Evolutionary conservation across 1,140 invertebrate species (phyloP), one percentile per base, ranked within the genome.

Genomic region (Mactra quadrangularis): DNA sequence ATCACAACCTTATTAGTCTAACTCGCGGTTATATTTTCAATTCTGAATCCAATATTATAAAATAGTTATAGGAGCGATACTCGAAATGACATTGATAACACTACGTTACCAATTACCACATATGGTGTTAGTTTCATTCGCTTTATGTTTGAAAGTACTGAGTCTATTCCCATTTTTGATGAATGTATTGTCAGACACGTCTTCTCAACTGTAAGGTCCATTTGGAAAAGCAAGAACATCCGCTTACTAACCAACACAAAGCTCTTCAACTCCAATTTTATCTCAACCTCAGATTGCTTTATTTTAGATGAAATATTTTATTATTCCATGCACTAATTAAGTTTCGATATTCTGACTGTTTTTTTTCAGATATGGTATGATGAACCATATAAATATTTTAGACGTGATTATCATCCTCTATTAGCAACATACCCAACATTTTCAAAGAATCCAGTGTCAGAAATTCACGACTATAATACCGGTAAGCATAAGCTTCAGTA

Each of bases 381-480:
- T 29, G 68, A 50, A 17, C n/a, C 53, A 11, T 60, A 59, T 22
- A 55, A 62, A 22, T 50, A 72, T 35, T 82, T 72, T 22, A 29
- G 78, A 33, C 22, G 41, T 13, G 78, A 82, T 17, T 70, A 71
- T 50, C 66, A 64, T 35, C 78, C 78, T 15, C 13, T 82, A 0
- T 15, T 47, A 17, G 50, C 66, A 15, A 11, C 25, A 13, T 45
- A 55, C 19, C 78, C 78, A 13, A 25, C 27, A 35, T 71, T 60
- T 19, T 59, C 78, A 33, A 59, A 13, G 0, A 31, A 82, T 29
- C 78, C 78, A 31, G 17, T 68, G n/a, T 50, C 68, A 1, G 78
- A 82, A 60, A 82, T 82, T 50, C 78, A 82, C 15, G 78, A 82
- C 25, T 82, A 47, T 22, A 71, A 60, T 27, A 72, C 68, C 62